Conservation (phyloP, 2,113 vertebrate species). For the Percina caprodes region DNA sequence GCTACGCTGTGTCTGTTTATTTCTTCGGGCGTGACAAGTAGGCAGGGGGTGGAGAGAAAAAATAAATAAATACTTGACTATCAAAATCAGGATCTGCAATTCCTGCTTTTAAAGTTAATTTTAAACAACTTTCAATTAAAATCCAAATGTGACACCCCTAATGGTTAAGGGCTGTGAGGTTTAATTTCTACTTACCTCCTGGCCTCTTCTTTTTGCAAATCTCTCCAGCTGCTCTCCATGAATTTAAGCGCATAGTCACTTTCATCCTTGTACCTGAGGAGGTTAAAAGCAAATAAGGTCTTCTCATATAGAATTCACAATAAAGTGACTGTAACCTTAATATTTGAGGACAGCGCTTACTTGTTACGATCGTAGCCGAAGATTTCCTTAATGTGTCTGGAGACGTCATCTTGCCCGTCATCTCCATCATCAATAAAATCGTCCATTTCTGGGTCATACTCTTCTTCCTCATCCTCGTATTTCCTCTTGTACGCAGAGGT, state of each 20-base stretch:
- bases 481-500: constrained; percentile 85
- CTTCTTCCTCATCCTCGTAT: constrained; percentile 90
- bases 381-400: constrained; percentile 96
- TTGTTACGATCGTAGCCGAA: constrained; percentile 94
- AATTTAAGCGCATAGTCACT: constrained; percentile 98
- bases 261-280: constrained; percentile 93
- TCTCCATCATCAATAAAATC: constrained; percentile 97
- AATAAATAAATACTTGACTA: too few relatives aligned
- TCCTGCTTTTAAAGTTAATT: too few relatives aligned
- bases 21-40: too few relatives aligned
- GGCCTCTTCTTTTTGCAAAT: constrained; percentile 97
- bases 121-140: too few relatives aligned
- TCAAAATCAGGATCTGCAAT: too few relatives aligned
- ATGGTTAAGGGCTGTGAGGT: background rate
- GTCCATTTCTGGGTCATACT: constrained; percentile 98
- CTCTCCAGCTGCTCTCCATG: constrained; percentile 98
- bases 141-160: too few relatives aligned
- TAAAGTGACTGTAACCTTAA: background rate
- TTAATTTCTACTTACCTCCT: constrained; percentile 86
- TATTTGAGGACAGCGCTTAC: constrained; percentile 74
- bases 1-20: too few relatives aligned
- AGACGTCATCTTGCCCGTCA: constrained; percentile 93
- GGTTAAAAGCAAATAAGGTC: background rate
- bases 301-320: background rate
- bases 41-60: too few relatives aligned